Evolutionary conservation across 2,888 invertebrate genomes (phyloP), one percentile per base, ranked within the genome.

Genomic region (Spodoptera picta): DNA sequence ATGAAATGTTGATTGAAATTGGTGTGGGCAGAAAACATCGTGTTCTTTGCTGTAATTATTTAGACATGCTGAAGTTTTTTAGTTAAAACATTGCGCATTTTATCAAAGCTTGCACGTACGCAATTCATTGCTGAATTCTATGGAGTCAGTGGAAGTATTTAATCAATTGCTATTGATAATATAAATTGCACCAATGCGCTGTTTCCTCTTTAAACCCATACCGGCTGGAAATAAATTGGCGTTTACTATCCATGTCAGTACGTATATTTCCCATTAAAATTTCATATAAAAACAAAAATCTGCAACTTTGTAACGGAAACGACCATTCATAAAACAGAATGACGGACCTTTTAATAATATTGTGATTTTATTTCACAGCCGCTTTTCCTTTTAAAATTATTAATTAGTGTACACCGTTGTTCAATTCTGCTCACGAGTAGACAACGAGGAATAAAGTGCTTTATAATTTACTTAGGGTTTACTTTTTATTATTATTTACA

Each of bases 291-390:
- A 77, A 63, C 53, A 73, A 69, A 68, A 73, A 66, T 75, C 31
- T 58, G 60, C 49, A 47, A 49, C 44, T 55, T 52, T 48, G 63
- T 69, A 68, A 69, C 70, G 78, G 75, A 71, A 77, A 77, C 49
- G 55, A 51, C 65, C 60, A 64, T 76, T 77, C 77, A 75, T 73
- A 75, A 80, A 79, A 73, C 67, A 60, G 47, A 65, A 77, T 52
- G 75, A 66, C 68, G 69, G 73, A 79, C 76, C 76, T 77, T 80
- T 80, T 84, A 80, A 80, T 83, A 81, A 78, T 77, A 81, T 80
- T 80, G 79, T 82, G 77, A 83, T 83, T 81, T 78, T 78, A 77
- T 77, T 80, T 76, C 68, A 68, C 55, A 73, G 75, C 62, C 36
- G 63, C 49, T 64, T 77, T 81, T 73, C 69, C 77, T 78, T 82